Evolutionary conservation across 1,140 invertebrate genomes (phyloP).

Genomic region (Drosophila quadrilineata): DNA sequence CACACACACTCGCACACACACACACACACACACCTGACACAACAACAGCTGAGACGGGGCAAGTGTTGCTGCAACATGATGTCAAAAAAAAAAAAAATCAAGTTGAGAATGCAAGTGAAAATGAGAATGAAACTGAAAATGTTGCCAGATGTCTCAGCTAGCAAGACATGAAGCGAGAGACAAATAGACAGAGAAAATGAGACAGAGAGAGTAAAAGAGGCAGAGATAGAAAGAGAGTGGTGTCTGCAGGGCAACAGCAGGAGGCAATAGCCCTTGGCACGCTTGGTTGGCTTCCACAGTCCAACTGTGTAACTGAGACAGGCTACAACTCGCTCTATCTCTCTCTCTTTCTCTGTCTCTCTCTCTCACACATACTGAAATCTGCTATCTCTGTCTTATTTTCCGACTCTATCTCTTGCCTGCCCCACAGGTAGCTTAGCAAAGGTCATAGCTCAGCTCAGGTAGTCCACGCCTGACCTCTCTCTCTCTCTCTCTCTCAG

Average conservation of each 20-base stretch:
- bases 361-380: no score
- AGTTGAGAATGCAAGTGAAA: constrained; percentile 38
- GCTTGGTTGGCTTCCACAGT: constrained; percentile 29
- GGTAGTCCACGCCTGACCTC: no score
- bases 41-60: no score
- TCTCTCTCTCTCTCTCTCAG: no score
- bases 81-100: no score
- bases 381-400: background rate
- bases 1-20: no score
- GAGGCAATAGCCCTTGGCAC: constrained; percentile 24
- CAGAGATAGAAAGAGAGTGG: background rate
- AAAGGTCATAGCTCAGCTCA: no score
- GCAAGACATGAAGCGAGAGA: constrained; percentile 38
- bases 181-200: no score
- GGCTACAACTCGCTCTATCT: background rate
- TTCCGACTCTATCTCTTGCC: no score
- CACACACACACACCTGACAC: no score
- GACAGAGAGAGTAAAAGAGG: background rate
- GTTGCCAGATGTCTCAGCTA: background rate
- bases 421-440: no score
- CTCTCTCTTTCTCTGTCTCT: background rate
- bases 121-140: constrained; percentile 41
- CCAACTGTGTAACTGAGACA: constrained; percentile 1
- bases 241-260: background rate
- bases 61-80: no score